Evolutionary conservation across 2,113 vertebrate genomes (phyloP).

Genomic region (Gymnorhina tibicen): DNA sequence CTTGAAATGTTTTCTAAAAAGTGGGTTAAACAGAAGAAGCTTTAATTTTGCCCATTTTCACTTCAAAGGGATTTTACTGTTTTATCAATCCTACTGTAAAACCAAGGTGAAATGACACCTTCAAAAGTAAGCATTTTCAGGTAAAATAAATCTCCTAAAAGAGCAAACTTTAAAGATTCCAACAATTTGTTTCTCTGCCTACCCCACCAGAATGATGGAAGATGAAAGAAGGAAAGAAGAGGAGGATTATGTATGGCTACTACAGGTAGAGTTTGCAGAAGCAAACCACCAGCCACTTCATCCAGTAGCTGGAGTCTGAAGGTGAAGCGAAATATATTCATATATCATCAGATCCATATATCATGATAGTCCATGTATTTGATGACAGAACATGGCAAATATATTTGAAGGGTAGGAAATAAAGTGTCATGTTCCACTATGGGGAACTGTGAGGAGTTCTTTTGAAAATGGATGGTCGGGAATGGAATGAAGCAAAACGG

Average conservation of each 20-base stretch:
- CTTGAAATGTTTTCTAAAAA: constrained; percentile 56
- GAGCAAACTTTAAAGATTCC: constrained; percentile 6
- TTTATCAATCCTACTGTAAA: constrained; percentile 36
- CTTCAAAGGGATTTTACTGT: constrained; percentile 59
- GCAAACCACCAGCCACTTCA: neutral
- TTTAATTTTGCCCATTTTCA: constrained; percentile 64
- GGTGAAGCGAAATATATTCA: neutral
- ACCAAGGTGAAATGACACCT: constrained; percentile 41
- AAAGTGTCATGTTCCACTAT: neutral
- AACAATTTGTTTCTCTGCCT: constrained; percentile 18
- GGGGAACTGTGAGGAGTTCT: no score
- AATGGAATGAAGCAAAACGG: no score
- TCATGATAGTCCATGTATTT: neutral
- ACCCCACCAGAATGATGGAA: neutral
- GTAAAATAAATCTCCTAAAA: constrained; percentile 35
- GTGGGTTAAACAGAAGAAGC: constrained; percentile 46
- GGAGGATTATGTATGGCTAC: neutral
- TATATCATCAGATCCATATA: neutral
- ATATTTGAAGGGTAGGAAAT: neutral
- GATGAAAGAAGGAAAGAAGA: neutral
- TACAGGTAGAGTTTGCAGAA: neutral
- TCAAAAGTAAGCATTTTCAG: constrained; percentile 46
- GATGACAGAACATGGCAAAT: neutral
- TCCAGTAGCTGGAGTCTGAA: neutral
- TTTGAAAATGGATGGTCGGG: no score